Percentiles rank a stretch among this genome's conserved stretches.
phyloP scores from a whole-genome alignment of 2,797 vertebrate genomes.

The Lepilemur septentrionalis region DNA sequence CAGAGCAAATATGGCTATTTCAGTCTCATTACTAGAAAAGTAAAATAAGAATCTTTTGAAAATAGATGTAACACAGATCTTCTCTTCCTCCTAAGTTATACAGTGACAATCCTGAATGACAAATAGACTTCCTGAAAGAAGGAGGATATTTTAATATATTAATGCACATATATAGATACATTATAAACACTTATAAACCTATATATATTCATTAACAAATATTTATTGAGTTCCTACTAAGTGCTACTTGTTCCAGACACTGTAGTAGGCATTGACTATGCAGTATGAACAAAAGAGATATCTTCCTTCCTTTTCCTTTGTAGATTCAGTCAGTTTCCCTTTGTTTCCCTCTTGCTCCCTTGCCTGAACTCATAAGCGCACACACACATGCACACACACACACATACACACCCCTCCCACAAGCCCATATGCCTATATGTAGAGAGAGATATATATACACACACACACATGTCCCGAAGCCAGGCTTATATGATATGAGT shows the following conservation, averaged over 20 bases:
- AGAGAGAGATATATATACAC: not conserved
- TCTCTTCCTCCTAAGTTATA: constrained; percentile 46
- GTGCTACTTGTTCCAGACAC: not conserved
- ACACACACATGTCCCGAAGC: not conserved
- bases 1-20: constrained; percentile 73
- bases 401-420: not conserved
- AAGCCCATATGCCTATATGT: not conserved
- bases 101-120: constrained; percentile 61
- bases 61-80: constrained; percentile 67
- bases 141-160: constrained; percentile 27
- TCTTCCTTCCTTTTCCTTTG: not conserved
- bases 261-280: not conserved
- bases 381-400: not conserved
- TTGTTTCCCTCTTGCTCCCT: not conserved
- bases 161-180: not conserved
- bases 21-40: constrained; percentile 72
- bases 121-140: constrained; percentile 56
- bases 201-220: not conserved
- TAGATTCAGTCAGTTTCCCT: not conserved
- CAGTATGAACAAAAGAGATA: not conserved
- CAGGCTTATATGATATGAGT: not conserved
- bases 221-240: not conserved
- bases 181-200: constrained; percentile 24
- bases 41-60: constrained; percentile 68
- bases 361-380: not conserved